These are phyloP conservation scores for Leucoraja erinaceus DNA, from an alignment of 2,113 vertebrate species.

Conservation along the genomic window DNA sequence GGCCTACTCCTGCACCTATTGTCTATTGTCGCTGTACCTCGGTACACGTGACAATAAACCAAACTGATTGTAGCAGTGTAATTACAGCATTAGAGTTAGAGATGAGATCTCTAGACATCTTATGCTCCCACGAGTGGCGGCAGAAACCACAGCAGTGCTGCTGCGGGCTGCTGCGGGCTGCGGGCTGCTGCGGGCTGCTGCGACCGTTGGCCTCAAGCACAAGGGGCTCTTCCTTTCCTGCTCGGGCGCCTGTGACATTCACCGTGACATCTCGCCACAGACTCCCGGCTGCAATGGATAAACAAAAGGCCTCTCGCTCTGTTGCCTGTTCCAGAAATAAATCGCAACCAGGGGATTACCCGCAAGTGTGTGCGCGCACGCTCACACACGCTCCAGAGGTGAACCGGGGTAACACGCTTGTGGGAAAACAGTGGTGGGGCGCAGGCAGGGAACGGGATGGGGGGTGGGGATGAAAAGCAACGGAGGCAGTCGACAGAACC, in stretches of 20 bases:
- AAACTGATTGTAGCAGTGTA: too few species aligned
- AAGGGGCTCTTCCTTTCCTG: background rate
- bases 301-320: constrained; percentile 15
- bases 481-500: too few species aligned
- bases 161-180: background rate
- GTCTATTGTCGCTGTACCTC: too few species aligned
- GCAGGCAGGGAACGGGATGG: too few species aligned
- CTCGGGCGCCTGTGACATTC: background rate
- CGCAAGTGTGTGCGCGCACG: background rate
- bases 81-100: background rate
- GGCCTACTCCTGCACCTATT: too few species aligned
- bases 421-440: background rate
- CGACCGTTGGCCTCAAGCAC: background rate
- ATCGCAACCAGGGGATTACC: background rate
- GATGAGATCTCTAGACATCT: background rate
- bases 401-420: background rate
- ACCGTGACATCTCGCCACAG: background rate
- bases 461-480: too few species aligned
- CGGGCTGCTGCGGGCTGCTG: background rate
- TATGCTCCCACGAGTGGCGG: background rate
- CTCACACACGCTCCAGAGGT: background rate
- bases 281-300: background rate
- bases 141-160: background rate
- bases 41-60: too few species aligned
- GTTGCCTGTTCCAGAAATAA: background rate